phyloP scores from a whole-genome alignment of 2,797 vertebrate species.

The Lepus oiostolus region DNA sequence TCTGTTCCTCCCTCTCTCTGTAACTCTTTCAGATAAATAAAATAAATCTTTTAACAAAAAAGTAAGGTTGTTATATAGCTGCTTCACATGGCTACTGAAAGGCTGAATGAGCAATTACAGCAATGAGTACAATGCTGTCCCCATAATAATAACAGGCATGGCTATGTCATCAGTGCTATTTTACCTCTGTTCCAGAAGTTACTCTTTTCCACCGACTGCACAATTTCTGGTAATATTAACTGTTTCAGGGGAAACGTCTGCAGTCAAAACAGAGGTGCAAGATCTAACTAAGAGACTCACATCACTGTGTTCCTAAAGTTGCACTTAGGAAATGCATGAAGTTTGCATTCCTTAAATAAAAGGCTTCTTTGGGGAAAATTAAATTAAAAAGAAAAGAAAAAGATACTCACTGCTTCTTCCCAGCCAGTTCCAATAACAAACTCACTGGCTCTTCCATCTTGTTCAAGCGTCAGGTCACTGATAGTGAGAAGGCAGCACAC shows the following conservation, averaged over 20 bases:
- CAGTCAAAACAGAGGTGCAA: background rate
- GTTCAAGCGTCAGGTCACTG: constrained; percentile 88
- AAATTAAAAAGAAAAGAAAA: background rate
- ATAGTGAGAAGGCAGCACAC: constrained; percentile 89
- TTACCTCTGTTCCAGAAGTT: background rate
- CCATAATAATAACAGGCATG: no score
- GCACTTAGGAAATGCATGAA: no score
- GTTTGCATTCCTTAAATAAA: no score
- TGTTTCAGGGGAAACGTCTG: background rate
- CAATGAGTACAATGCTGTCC: background rate
- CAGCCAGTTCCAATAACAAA: constrained; percentile 87
- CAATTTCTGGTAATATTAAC: background rate
- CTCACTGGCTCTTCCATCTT: constrained; percentile 84
- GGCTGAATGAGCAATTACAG: background rate
- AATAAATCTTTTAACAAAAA: no score
- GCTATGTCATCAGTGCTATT: background rate
- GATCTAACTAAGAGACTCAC: background rate
- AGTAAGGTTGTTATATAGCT: background rate
- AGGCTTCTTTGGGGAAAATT: no score
- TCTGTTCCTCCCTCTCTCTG: no score
- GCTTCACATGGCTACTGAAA: background rate
- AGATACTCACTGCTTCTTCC: constrained; percentile 93
- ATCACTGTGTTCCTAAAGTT: no score
- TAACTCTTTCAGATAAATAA: no score
- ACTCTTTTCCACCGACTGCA: background rate